These are phyloP conservation scores for Agrilus cyanescens DNA, from an alignment of 2,888 invertebrate species.

Conservation along the genomic window DNA sequence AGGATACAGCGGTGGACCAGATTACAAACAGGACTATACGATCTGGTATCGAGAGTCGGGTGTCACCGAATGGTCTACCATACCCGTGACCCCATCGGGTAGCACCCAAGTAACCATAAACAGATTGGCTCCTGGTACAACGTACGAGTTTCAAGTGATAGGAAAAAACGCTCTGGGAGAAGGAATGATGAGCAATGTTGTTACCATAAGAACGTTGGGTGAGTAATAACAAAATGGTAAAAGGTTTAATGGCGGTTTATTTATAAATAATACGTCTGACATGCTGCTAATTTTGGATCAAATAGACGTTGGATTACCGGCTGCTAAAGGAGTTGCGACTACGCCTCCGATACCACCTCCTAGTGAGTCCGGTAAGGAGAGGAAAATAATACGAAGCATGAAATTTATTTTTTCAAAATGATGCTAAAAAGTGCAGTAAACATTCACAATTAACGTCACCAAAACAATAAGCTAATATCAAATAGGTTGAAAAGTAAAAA, in stretches of 20 bases:
- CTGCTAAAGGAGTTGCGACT: slow-evolving; percentile 49
- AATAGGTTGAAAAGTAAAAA: no score
- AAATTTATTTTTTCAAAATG: no score
- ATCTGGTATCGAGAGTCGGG: slow-evolving; percentile 89
- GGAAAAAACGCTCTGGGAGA: slow-evolving; percentile 91
- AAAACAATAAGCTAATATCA: no score
- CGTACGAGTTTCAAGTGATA: slow-evolving; percentile 93
- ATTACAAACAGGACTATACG: slow-evolving; percentile 90
- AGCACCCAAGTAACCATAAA: slow-evolving; percentile 85
- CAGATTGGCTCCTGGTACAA: slow-evolving; percentile 77
- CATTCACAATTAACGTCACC: no score
- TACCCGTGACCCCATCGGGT: slow-evolving; percentile 86
- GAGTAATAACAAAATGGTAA: slow-evolving; percentile 28
- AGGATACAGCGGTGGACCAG: slow-evolving; percentile 89
- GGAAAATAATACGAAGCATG: not conserved
- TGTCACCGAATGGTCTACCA: slow-evolving; percentile 82
- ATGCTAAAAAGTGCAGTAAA: no score
- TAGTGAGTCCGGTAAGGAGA: slow-evolving; percentile 56
- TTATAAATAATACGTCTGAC: no score
- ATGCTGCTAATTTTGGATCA: slow-evolving; percentile 10
- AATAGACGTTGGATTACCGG: slow-evolving; percentile 45
- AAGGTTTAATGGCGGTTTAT: no score
- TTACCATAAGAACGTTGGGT: slow-evolving; percentile 84
- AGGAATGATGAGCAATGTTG: slow-evolving; percentile 90
- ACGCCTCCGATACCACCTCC: slow-evolving; percentile 58